phyloP scores from a whole-genome alignment of 2,113 vertebrate genomes.

The Sciurus niger region DNA sequence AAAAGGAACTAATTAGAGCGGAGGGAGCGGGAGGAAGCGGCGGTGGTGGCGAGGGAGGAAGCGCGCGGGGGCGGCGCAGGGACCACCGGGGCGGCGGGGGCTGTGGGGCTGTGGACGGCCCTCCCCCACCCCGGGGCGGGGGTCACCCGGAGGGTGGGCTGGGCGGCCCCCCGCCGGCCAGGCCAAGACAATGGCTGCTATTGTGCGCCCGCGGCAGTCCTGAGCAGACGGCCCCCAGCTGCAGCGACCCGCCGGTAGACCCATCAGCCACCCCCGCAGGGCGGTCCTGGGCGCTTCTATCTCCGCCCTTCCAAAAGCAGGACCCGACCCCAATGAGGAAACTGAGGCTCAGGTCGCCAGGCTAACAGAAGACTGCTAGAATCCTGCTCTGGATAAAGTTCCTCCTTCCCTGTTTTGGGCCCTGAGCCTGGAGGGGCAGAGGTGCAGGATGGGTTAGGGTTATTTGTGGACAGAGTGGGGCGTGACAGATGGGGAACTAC shows the following conservation, averaged over 20 bases:
- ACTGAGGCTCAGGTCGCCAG: conserved; percentile 50
- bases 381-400: neutral
- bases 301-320: too few species aligned
- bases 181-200: conserved; percentile 76
- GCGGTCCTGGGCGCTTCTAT: neutral
- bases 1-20: conserved; percentile 83
- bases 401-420: neutral
- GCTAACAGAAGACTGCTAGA: neutral
- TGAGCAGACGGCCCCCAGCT: conserved; percentile 54
- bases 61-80: neutral
- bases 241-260: neutral
- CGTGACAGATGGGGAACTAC: too few species aligned
- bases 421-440: neutral
- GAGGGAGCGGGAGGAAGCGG: conserved; percentile 54
- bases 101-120: neutral
- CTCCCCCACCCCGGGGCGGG: neutral
- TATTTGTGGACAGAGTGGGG: too few species aligned
- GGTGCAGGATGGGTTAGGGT: neutral
- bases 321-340: neutral
- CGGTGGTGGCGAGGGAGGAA: neutral
- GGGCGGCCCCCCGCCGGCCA: neutral
- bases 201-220: conserved; percentile 46
- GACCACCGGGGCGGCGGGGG: conserved; percentile 67
- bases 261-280: neutral
- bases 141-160: conserved; percentile 74